phyloP scores from a whole-genome alignment of 2,888 invertebrate species.

The Galeopsomyia nigrocyanea region DNA sequence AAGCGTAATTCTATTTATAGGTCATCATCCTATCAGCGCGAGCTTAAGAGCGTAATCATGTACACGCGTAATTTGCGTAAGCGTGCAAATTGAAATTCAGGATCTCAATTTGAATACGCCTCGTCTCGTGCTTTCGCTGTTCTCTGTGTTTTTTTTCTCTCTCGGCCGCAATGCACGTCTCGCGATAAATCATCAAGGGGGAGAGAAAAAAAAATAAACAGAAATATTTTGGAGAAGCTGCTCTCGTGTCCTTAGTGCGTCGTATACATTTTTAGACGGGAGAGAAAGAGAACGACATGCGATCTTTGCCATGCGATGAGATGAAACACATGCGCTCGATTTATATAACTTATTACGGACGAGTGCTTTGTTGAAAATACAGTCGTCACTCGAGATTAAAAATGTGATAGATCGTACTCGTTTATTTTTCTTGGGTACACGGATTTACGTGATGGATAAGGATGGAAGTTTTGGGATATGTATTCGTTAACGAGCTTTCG shows the following conservation, averaged over 20 bases:
- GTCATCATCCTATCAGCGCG: not conserved
- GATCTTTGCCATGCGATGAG: slow-evolving; percentile 1
- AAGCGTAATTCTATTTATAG: slow-evolving; percentile 30
- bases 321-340: slow-evolving; percentile 38
- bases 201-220: slow-evolving; percentile 26
- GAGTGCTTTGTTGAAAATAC: no score
- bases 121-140: slow-evolving; percentile 27
- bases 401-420: no score
- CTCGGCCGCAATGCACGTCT: not conserved
- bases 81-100: slow-evolving; percentile 44
- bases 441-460: no score
- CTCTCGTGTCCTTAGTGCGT: slow-evolving; percentile 34
- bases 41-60: not conserved
- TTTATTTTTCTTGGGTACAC: no score
- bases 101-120: slow-evolving; percentile 41
- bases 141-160: slow-evolving; percentile 18
- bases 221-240: slow-evolving; percentile 28
- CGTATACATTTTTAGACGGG: slow-evolving; percentile 39
- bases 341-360: slow-evolving; percentile 43
- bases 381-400: not conserved
- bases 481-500: no score
- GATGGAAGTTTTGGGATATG: no score
- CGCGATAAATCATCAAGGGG: slow-evolving; percentile 38
- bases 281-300: not conserved
- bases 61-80: slow-evolving; percentile 32